Evolutionary conservation across 1,140 invertebrate species (phyloP), one percentile per base, ranked within the genome.

Genomic region (Sinella curviseta): DNA sequence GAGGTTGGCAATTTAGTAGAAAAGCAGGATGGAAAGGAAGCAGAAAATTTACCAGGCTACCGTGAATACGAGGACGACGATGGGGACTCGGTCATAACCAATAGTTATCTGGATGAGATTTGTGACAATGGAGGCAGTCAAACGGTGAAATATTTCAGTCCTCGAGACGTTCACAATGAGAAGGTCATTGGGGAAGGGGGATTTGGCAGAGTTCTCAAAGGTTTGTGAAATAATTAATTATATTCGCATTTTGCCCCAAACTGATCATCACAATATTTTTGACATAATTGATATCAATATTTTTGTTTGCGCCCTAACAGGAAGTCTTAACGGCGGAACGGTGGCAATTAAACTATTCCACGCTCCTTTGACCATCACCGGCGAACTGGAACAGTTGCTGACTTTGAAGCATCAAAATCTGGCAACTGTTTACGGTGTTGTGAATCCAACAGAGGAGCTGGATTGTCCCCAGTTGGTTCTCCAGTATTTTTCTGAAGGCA

Each of bases 171-270:
- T 14, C 12, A 60, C 12, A 60, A 8, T n/a, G 12, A n/a, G 57
- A 60, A 60, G 24, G 12, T 60, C 20, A 4, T 70, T 33, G 65
- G 65, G 1, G 65, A 70, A 4, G 65, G 65, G 3, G 65, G 65
- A 70, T 70, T 70, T n/a, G 65, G 65, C 14, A 70, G 65, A 33
- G 30, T 70, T 48, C 20, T 48, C 8, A 48, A 48, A 48, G 39
- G 39, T 48, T 12, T 48, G 39, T 48, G 39, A 12, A 8, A 20
- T 48, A 48, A 20, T 48, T 48, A 48, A 8, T 8, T 48, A 12
- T 48, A 20, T 48, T 48, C 20, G 39, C 20, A 48, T 48, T n/a
- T n/a, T n/a, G n/a, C n/a, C n/a, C n/a, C n/a, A n/a, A n/a, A n/a
- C n/a, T n/a, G n/a, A n/a, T n/a, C n/a, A n/a, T n/a, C n/a, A n/a